Percentiles rank a stretch among this genome's conserved stretches.
These are phyloP conservation scores for Dolichomitus sp. DNA, from an alignment of 2,888 invertebrate genomes.

Conservation along the genomic window DNA sequence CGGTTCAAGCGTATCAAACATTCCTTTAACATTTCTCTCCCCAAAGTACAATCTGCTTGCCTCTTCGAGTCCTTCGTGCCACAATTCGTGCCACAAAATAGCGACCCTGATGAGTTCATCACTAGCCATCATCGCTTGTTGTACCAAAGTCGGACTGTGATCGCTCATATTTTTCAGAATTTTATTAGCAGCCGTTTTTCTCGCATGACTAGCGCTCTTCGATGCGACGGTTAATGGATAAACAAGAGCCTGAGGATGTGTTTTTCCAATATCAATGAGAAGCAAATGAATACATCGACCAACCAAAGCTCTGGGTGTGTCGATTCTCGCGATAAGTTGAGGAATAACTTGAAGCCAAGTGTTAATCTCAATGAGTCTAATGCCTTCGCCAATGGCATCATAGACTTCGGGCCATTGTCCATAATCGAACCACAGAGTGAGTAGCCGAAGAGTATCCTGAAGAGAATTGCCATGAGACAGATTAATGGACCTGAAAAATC, in stretches of 20 bases:
- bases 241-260: slow-evolving; percentile 98
- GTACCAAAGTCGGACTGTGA: slow-evolving; percentile 96
- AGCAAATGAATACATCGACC: slow-evolving; percentile 97
- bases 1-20: slow-evolving; percentile 98
- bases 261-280: slow-evolving; percentile 98
- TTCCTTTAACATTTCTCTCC: slow-evolving; percentile 97
- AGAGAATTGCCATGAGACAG: slow-evolving; percentile 97
- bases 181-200: slow-evolving; percentile 97
- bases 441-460: slow-evolving; percentile 97
- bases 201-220: slow-evolving; percentile 95
- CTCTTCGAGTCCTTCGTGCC: slow-evolving; percentile 99
- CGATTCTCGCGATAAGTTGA: slow-evolving; percentile 99
- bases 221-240: slow-evolving; percentile 99
- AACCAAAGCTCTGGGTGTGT: slow-evolving; percentile 96
- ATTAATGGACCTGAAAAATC: slow-evolving; percentile 98
- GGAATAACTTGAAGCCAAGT: slow-evolving; percentile 99
- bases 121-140: slow-evolving; percentile 98
- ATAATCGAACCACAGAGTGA: slow-evolving; percentile 99
- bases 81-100: slow-evolving; percentile 99
- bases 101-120: slow-evolving; percentile 99
- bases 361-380: slow-evolving; percentile 97
- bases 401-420: slow-evolving; percentile 98
- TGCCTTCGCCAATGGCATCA: slow-evolving; percentile 96
- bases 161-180: slow-evolving; percentile 98
- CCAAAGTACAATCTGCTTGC: slow-evolving; percentile 98